Evolutionary conservation across 2,797 vertebrate genomes (phyloP).

Genomic region (Meda fulgida): DNA sequence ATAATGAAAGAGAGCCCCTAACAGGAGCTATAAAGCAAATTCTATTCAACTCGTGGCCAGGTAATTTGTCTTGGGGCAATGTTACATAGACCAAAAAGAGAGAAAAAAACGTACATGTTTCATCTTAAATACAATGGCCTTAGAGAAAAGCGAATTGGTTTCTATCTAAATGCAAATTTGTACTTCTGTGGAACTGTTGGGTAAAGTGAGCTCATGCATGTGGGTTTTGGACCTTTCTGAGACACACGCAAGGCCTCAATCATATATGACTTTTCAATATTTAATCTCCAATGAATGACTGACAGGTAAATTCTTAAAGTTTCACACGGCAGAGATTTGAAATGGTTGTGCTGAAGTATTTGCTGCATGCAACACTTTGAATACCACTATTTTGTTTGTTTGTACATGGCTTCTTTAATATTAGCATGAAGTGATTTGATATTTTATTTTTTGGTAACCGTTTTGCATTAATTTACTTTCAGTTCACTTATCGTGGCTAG

Average conservation of each 20-base stretch:
- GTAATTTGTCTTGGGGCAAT: conserved; percentile 52
- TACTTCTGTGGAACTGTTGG: conserved; percentile 41
- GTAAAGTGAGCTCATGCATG: conserved; percentile 35
- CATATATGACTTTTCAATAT: conserved; percentile 41
- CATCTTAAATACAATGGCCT: conserved; percentile 62
- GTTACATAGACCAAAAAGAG: conserved; percentile 46
- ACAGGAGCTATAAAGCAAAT: conserved; percentile 54
- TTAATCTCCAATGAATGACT: conserved; percentile 44
- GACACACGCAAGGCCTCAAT: conserved; percentile 32
- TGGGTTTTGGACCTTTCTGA: conserved; percentile 38
- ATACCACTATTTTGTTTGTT: neutral
- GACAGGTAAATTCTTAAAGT: conserved; percentile 8
- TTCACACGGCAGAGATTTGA: neutral
- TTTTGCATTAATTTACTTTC: neutral
- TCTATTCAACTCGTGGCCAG: conserved; percentile 50
- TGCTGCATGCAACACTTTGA: neutral
- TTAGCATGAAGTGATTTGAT: neutral
- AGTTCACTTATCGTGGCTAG: neutral
- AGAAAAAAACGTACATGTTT: conserved; percentile 54
- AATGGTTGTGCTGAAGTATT: conserved; percentile 20
- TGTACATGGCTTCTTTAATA: neutral
- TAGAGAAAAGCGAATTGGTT: conserved; percentile 65
- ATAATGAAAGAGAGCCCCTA: conserved; percentile 33
- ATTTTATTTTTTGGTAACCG: neutral
- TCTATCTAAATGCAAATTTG: conserved; percentile 71